A percentile compares a stretch with the other conserved stretches of the same genome.
Evolutionary conservation across 2,888 invertebrate species (phyloP).

Genomic region (Cantharis nigra): DNA sequence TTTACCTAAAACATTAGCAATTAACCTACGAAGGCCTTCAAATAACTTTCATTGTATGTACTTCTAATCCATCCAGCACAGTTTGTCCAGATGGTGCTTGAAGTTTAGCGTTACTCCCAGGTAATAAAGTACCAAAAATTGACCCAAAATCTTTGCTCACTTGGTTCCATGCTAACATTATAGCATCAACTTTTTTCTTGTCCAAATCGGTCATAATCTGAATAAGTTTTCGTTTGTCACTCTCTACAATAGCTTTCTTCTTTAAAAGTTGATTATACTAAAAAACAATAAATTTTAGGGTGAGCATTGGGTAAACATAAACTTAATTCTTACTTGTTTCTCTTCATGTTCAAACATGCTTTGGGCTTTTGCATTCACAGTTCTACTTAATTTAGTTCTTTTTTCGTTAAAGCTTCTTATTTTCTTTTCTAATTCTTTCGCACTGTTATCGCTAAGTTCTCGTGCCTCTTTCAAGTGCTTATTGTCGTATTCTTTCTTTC

Average conservation of each 20-base stretch:
- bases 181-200: constrained; percentile 83
- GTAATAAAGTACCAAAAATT: constrained; percentile 89
- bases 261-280: constrained; percentile 67
- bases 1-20: constrained; percentile 61
- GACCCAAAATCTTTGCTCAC: constrained; percentile 94
- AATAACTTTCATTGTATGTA: constrained; percentile 56
- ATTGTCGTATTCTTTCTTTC: constrained; percentile 42
- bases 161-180: constrained; percentile 80
- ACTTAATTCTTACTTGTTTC: constrained; percentile 64
- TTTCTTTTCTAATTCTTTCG: constrained; percentile 59
- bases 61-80: constrained; percentile 87
- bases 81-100: constrained; percentile 72
- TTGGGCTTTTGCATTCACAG: constrained; percentile 83
- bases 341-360: constrained; percentile 85
- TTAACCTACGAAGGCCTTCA: constrained; percentile 1
- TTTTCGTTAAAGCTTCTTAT: constrained; percentile 63
- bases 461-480: constrained; percentile 43
- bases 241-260: constrained; percentile 70
- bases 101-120: constrained; percentile 89
- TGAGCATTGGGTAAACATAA: neutral
- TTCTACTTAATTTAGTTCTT: constrained; percentile 69
- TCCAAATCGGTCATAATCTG: constrained; percentile 87
- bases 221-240: constrained; percentile 74
- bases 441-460: constrained; percentile 43
- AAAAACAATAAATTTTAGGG: constrained; percentile 20